A percentile compares a stretch with the other conserved stretches of the same genome.
Evolutionary conservation across 2,888 invertebrate genomes (phyloP).

Genomic region (Yponomeuta plumbellus): DNA sequence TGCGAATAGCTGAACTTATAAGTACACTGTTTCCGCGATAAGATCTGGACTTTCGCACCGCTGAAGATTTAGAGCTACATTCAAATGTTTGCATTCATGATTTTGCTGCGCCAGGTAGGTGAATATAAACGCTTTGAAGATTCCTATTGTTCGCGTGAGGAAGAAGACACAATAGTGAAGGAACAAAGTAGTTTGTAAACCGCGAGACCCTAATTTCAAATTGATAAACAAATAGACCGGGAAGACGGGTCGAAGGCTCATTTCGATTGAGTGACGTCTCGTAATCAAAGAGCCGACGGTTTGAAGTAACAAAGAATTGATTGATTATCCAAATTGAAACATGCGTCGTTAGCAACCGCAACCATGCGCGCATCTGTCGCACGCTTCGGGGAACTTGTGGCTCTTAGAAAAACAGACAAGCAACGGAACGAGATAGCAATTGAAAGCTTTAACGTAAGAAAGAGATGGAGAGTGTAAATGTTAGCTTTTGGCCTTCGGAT

Average conservation of each 20-base stretch:
- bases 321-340: slow-evolving; percentile 70
- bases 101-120: background rate
- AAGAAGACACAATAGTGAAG: background rate
- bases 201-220: slow-evolving; percentile 6
- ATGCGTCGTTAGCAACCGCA: slow-evolving; percentile 70
- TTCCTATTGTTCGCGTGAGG: background rate
- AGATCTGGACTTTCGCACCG: slow-evolving; percentile 7
- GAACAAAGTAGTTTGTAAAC: background rate
- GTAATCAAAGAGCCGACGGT: slow-evolving; percentile 15
- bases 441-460: slow-evolving; percentile 21
- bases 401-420: slow-evolving; percentile 67
- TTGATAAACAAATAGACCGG: slow-evolving; percentile 11
- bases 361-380: slow-evolving; percentile 73
- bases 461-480: slow-evolving; percentile 30
- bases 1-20: slow-evolving; percentile 13
- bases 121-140: background rate
- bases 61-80: background rate
- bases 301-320: slow-evolving; percentile 55
- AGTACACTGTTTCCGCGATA: slow-evolving; percentile 9
- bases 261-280: slow-evolving; percentile 16
- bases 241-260: slow-evolving; percentile 13
- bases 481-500: background rate
- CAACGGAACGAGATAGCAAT: slow-evolving; percentile 47
- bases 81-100: background rate
- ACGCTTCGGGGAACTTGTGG: slow-evolving; percentile 67